These are phyloP conservation scores for Tinea pellionella DNA, from an alignment of 2,888 invertebrate genomes.

Conservation along the genomic window DNA sequence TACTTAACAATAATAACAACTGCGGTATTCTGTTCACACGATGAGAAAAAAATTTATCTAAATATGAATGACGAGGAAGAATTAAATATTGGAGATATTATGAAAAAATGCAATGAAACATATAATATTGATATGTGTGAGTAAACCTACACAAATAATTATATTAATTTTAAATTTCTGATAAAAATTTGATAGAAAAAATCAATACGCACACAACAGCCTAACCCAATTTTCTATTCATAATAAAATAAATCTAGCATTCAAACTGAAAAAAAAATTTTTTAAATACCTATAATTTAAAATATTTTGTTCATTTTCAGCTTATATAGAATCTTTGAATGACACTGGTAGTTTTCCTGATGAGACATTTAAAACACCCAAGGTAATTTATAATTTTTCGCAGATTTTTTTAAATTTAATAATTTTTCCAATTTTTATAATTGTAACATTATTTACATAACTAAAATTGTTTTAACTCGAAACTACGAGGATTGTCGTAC, in stretches of 20 bases:
- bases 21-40: not conserved
- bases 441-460: too few relatives aligned
- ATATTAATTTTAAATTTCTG: too few relatives aligned
- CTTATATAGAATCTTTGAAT: slow-evolving; percentile 56
- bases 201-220: too few relatives aligned
- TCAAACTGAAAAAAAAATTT: too few relatives aligned
- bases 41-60: not conserved
- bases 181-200: too few relatives aligned
- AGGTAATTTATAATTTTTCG: slow-evolving; percentile 39
- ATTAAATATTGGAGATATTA: slow-evolving; percentile 41
- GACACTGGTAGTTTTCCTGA: slow-evolving; percentile 66
- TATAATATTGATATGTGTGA: slow-evolving; percentile 65
- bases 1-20: not conserved
- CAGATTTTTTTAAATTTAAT: not conserved
- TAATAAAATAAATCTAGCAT: too few relatives aligned
- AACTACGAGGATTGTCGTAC: too few relatives aligned
- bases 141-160: slow-evolving; percentile 17
- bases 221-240: too few relatives aligned
- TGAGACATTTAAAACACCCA: slow-evolving; percentile 66
- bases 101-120: slow-evolving; percentile 62
- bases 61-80: slow-evolving; percentile 7
- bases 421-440: too few relatives aligned
- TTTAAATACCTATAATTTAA: too few relatives aligned
- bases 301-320: slow-evolving; percentile 36
- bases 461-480: too few relatives aligned